Conservation (phyloP, 35 echinoderm and acorn worm species). For the Diadema setosum region DNA sequence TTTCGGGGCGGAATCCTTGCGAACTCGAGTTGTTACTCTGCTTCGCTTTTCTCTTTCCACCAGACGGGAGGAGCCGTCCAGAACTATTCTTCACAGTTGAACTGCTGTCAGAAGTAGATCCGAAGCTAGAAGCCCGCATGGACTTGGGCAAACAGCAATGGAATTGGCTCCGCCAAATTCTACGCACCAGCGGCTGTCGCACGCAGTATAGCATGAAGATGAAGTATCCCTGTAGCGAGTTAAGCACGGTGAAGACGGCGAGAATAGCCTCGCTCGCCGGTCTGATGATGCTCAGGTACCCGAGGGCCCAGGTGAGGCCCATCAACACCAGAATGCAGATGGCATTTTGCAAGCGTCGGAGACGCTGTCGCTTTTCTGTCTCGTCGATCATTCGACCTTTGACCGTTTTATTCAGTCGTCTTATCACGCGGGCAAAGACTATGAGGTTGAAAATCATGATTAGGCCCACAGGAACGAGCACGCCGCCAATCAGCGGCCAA, state of each 20-base stretch:
- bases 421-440: neutral
- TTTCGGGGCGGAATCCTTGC: neutral
- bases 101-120: neutral
- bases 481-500: constrained; percentile 7
- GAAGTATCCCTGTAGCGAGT: constrained; percentile 10
- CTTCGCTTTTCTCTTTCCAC: no score
- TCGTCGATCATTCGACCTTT: neutral
- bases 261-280: neutral
- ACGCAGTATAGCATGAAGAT: constrained; percentile 28
- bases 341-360: neutral
- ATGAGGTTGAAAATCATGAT: neutral
- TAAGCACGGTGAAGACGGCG: neutral
- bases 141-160: neutral
- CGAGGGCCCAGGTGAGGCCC: neutral
- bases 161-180: neutral
- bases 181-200: neutral
- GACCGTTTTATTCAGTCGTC: neutral
- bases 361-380: neutral
- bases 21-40: neutral
- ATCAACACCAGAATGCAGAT: constrained; percentile 3
- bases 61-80: no score
- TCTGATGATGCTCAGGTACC: neutral
- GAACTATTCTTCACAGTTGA: neutral
- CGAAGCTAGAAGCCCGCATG: neutral
- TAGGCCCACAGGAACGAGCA: neutral